phyloP scores from a whole-genome alignment of 2,113 vertebrate genomes.

The Perccottus glenii region DNA sequence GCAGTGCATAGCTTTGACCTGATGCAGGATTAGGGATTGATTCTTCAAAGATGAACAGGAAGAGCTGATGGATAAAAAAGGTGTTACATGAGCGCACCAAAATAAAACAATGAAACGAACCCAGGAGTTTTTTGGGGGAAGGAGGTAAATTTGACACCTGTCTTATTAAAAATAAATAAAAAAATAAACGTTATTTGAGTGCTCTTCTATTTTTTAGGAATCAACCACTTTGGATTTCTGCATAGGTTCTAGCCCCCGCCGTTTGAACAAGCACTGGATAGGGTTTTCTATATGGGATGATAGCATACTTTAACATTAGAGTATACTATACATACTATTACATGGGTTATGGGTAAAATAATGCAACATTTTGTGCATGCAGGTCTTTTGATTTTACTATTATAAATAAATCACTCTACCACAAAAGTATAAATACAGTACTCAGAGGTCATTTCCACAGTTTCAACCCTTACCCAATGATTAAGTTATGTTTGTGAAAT shows the following conservation, averaged over 20 bases:
- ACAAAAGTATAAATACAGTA: too few relatives aligned
- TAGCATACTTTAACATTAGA: background rate
- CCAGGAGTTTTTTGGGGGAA: background rate
- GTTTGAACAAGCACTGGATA: too few relatives aligned
- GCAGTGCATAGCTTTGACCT: slow-evolving; percentile 26
- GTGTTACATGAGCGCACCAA: background rate
- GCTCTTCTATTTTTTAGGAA: slow-evolving; percentile 18
- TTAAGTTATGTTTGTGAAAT: too few relatives aligned
- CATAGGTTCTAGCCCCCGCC: too few relatives aligned
- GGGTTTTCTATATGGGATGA: background rate
- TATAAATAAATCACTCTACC: too few relatives aligned
- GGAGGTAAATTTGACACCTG: slow-evolving; percentile 16
- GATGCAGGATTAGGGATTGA: slow-evolving; percentile 37
- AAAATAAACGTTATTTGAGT: slow-evolving; percentile 12
- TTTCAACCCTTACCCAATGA: too few relatives aligned
- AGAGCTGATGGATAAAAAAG: slow-evolving; percentile 15
- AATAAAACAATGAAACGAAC: background rate
- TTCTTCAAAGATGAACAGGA: slow-evolving; percentile 15
- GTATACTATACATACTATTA: too few relatives aligned
- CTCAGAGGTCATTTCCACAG: too few relatives aligned
- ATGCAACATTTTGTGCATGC: slow-evolving; percentile 5
- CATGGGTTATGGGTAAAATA: too few relatives aligned
- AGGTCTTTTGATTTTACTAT: background rate
- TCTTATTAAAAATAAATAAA: slow-evolving; percentile 4
- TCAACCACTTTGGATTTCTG: slow-evolving; percentile 6